Conservation (phyloP, 2,888 invertebrate genomes). For the Cephonodes hylas region DNA sequence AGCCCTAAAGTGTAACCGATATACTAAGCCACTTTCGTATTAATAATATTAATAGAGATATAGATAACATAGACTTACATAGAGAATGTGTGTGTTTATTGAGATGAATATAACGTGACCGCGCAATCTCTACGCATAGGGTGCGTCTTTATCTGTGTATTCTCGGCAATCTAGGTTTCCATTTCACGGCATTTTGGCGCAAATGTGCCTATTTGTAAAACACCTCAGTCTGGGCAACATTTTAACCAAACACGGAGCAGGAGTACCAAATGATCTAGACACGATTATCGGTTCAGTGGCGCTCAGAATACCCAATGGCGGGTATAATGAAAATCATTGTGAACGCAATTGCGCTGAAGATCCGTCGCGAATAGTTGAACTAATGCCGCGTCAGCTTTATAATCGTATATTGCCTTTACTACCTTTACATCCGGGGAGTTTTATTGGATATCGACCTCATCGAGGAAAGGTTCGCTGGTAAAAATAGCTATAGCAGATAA, state of each 20-base stretch:
- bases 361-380: slow-evolving; percentile 6
- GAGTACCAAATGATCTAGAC: neutral
- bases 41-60: neutral
- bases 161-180: neutral
- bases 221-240: neutral
- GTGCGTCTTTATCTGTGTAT: neutral
- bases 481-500: neutral
- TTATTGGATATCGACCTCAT: neutral
- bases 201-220: neutral
- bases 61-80: neutral
- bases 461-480: neutral
- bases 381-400: slow-evolving; percentile 7
- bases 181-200: neutral
- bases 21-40: too few relatives aligned
- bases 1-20: too few relatives aligned
- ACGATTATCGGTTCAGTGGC: slow-evolving; percentile 6
- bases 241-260: neutral
- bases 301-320: slow-evolving; percentile 5
- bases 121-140: neutral
- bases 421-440: neutral
- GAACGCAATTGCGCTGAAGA: slow-evolving; percentile 7
- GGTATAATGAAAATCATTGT: slow-evolving; percentile 9
- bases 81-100: neutral
- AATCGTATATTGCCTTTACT: neutral
- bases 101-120: neutral